These are phyloP conservation scores for Slavum lentiscoides DNA, from an alignment of 2,888 invertebrate species.

Conservation along the genomic window DNA sequence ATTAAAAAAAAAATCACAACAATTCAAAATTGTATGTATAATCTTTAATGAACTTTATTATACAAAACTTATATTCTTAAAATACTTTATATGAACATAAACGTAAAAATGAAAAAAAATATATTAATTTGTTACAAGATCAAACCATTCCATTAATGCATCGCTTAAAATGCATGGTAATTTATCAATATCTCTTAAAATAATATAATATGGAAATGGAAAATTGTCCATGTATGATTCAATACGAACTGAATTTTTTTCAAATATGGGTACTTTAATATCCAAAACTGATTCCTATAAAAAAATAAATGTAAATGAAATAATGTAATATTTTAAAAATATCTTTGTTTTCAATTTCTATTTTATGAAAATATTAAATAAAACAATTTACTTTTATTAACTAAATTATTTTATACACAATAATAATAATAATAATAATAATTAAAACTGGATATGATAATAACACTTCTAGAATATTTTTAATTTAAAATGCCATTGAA, in stretches of 20 bases:
- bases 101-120: not conserved
- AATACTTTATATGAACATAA: not conserved
- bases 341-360: not conserved
- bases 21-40: no score
- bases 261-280: slow-evolving; percentile 77
- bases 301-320: slow-evolving; percentile 21
- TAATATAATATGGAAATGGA: slow-evolving; percentile 97
- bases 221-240: slow-evolving; percentile 90
- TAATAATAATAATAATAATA: no score
- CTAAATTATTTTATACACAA: not conserved
- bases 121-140: slow-evolving; percentile 70
- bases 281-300: slow-evolving; percentile 87
- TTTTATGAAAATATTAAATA: not conserved
- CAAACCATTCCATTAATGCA: slow-evolving; percentile 98
- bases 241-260: slow-evolving; percentile 66
- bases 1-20: no score
- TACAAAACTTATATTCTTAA: not conserved
- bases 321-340: not conserved
- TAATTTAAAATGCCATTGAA: no score
- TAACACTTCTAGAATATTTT: no score
- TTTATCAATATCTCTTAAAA: slow-evolving; percentile 84
- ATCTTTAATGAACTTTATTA: no score
- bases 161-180: slow-evolving; percentile 91
- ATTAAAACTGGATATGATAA: no score
- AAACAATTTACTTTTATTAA: not conserved